Conservation (phyloP, 2,797 vertebrate species). For the Chromobotia macracanthus region DNA sequence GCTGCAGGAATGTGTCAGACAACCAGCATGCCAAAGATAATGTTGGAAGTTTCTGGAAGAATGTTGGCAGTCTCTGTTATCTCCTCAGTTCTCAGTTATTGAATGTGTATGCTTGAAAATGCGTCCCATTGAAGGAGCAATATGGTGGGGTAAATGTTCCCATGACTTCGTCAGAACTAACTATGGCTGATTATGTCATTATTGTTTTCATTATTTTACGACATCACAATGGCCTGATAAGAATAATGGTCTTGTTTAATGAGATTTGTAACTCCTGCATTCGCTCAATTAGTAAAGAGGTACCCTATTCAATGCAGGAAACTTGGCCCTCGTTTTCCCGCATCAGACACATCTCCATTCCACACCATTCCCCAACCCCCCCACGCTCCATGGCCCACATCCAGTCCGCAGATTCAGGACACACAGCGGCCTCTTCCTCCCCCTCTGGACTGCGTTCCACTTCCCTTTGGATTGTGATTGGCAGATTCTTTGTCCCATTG, state of each 20-base stretch:
- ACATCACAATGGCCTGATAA: slow-evolving; percentile 74
- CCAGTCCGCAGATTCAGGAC: slow-evolving; percentile 72
- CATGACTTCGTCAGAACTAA: slow-evolving; percentile 63
- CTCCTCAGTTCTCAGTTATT: slow-evolving; percentile 4
- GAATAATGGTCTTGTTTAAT: slow-evolving; percentile 72
- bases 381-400: slow-evolving; percentile 64
- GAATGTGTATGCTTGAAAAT: too few species aligned
- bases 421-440: slow-evolving; percentile 48
- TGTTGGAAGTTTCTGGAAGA: slow-evolving; percentile 38
- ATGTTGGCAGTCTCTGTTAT: slow-evolving; percentile 33
- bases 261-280: slow-evolving; percentile 77
- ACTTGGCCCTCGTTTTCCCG: slow-evolving; percentile 69
- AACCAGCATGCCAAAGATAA: slow-evolving; percentile 61
- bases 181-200: slow-evolving; percentile 68
- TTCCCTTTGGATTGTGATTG: slow-evolving; percentile 82
- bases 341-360: slow-evolving; percentile 53
- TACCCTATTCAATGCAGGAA: slow-evolving; percentile 71
- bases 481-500: slow-evolving; percentile 83
- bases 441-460: slow-evolving; percentile 51
- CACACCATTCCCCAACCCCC: slow-evolving; percentile 64
- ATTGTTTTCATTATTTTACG: slow-evolving; percentile 68
- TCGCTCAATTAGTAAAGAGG: slow-evolving; percentile 78
- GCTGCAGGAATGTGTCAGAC: slow-evolving; percentile 60
- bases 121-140: too few species aligned
- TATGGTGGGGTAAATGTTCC: slow-evolving; percentile 45